phyloP scores from a whole-genome alignment of 2,888 invertebrate genomes.

The Strigamia maritima region DNA sequence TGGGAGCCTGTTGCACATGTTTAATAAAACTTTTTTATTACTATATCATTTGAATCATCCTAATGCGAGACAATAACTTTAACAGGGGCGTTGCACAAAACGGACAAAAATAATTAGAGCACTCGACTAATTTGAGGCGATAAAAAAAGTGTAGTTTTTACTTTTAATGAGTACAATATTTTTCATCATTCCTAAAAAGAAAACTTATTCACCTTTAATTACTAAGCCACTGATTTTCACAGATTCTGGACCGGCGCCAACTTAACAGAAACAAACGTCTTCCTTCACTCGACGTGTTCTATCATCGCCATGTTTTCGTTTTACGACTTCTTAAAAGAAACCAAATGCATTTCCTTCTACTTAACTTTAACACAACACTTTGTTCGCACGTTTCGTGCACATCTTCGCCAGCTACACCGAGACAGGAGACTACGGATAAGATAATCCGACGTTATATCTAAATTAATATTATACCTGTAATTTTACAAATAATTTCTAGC shows the following conservation, averaged over 20 bases:
- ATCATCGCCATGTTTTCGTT: conserved; percentile 11
- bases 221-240: background rate
- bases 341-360: background rate
- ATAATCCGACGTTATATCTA: background rate
- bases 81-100: conserved; percentile 29
- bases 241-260: background rate
- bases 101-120: conserved; percentile 16
- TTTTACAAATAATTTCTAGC: too few species aligned
- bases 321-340: conserved; percentile 16
- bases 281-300: background rate
- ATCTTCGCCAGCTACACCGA: too few species aligned
- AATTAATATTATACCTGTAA: too few species aligned
- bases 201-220: conserved; percentile 21
- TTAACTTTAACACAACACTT: background rate
- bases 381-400: too few species aligned
- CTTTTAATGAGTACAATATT: background rate
- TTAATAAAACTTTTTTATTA: background rate
- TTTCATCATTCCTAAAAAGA: background rate
- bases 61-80: conserved; percentile 24
- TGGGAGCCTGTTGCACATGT: conserved; percentile 22
- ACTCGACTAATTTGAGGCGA: conserved; percentile 13
- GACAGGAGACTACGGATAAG: too few species aligned
- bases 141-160: conserved; percentile 10
- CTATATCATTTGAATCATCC: conserved; percentile 2
- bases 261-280: background rate